phyloP scores from a whole-genome alignment of 1,140 invertebrate species.

The Drosophila pseudoobscura region DNA sequence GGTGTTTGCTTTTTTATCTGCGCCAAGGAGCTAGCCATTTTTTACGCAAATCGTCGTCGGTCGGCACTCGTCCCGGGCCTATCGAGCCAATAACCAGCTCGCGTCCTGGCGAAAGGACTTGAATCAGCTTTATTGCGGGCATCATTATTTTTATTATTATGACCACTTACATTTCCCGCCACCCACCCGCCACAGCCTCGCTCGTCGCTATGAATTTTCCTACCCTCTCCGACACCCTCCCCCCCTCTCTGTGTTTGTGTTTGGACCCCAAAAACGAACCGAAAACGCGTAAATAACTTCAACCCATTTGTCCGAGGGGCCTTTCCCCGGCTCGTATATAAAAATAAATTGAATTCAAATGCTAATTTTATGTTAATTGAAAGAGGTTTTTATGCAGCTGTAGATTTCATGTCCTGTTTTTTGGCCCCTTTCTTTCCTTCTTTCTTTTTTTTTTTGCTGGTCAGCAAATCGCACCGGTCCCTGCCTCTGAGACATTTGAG shows the following conservation, averaged over 20 bases:
- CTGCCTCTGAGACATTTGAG: conserved; percentile 22
- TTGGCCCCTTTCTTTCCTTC: conserved; percentile 14
- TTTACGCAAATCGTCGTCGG: conserved; percentile 72
- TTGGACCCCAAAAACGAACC: conserved; percentile 8
- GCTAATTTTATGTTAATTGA: conserved; percentile 82
- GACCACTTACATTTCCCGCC: conserved; percentile 76
- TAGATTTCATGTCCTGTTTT: conserved; percentile 72
- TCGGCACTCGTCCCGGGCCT: conserved; percentile 33
- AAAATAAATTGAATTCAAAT: conserved; percentile 81
- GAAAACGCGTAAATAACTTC: conserved; percentile 72
- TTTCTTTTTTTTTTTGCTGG: conserved; percentile 37
- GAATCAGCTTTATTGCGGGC: conserved; percentile 80
- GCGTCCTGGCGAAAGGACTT: conserved; percentile 53
- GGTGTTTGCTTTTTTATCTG: conserved; percentile 69
- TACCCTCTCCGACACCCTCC: too few relatives aligned
- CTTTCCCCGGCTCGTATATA: conserved; percentile 53
- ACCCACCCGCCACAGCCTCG: conserved; percentile 34
- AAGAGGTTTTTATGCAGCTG: conserved; percentile 77
- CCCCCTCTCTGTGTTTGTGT: conserved; percentile 31
- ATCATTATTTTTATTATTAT: conserved; percentile 82
- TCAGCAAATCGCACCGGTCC: conserved; percentile 45
- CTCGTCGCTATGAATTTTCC: conserved; percentile 59
- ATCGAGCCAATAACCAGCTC: conserved; percentile 64
- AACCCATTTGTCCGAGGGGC: conserved; percentile 64
- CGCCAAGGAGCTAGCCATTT: conserved; percentile 63